Evolutionary conservation across 2,797 vertebrate genomes (phyloP), one percentile per base, ranked within the genome.

Genomic region (Lagocephalus sceleratus): DNA sequence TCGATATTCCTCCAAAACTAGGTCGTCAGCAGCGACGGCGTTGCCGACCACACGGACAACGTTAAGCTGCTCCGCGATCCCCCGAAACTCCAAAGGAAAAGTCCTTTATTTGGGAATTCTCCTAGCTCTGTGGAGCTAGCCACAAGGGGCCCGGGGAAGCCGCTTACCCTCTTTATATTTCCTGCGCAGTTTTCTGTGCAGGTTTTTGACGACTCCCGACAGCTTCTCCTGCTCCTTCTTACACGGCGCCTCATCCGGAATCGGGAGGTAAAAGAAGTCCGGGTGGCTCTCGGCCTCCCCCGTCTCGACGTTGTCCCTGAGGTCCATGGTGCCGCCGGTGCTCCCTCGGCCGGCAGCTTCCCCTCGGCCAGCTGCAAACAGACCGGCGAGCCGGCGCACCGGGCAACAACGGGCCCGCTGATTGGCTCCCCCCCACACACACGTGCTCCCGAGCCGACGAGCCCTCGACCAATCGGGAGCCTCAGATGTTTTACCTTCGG

Each of bases 131-230:
- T 5, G 56, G 41, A n/a, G 60, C 53, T 73, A 54, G 59, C 51
- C 19, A n/a, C 15, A 60, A 26, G 51, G 66, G 78, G 69, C 71
- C 81, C 74, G 39, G 12, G 2, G 57, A 52, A 55, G 54, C 61
- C 51, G 61, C 81, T 87, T 62, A 98, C 96, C 96, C 92, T 98
- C 94, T 76, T 93, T 90, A 85, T 97, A 98, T 91, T 98, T 98
- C 87, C 91, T 96, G 75, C 96, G 93, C 83, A 97, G 94, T 85
- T 94, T 92, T 83, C 94, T 89, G 85, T 97, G 96, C 57, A 98
- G 94, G 86, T 92, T 95, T 79, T 97, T 98, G 29, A 98, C 95
- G 52, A 97, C 92, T 46, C 94, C 94, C 0, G 96, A 96, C 75
- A 98, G 91, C 83, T 95, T 96, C 86, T 98, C 94, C 85, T 97